A percentile compares a stretch with the other conserved stretches of the same genome.
Conservation (phyloP, 1,140 invertebrate species). For the Drosophila serrata region DNA sequence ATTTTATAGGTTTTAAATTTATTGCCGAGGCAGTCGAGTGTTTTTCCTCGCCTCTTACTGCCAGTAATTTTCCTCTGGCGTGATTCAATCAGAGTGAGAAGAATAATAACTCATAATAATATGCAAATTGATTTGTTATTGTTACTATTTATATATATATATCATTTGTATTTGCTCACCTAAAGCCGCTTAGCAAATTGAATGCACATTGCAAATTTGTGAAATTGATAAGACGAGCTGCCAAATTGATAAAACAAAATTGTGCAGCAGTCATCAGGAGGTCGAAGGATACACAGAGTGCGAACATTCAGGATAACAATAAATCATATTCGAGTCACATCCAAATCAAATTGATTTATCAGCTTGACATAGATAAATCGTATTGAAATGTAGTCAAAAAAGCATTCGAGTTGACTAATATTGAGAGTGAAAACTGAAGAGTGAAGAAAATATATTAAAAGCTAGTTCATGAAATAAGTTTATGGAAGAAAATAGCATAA, state of each 20-base stretch:
- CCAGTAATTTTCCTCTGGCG: slow-evolving; percentile 18
- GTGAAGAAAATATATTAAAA: too few relatives aligned
- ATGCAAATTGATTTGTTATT: slow-evolving; percentile 47
- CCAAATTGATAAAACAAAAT: slow-evolving; percentile 29
- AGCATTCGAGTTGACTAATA: neutral
- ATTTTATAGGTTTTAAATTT: slow-evolving; percentile 37
- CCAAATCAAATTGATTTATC: slow-evolving; percentile 59
- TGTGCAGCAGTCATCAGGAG: slow-evolving; percentile 6
- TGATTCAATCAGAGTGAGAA: slow-evolving; percentile 34
- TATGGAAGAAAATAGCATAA: neutral
- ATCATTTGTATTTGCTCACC: neutral
- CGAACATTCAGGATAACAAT: slow-evolving; percentile 24
- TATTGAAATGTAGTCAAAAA: slow-evolving; percentile 23
- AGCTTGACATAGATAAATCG: slow-evolving; percentile 40
- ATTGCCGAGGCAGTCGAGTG: slow-evolving; percentile 35
- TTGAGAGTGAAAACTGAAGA: neutral
- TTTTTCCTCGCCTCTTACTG: slow-evolving; percentile 9
- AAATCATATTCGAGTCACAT: slow-evolving; percentile 37
- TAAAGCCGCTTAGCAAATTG: slow-evolving; percentile 53
- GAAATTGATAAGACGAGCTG: slow-evolving; percentile 38
- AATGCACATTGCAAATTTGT: slow-evolving; percentile 30
- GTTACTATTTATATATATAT: neutral
- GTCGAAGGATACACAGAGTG: neutral
- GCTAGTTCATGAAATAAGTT: neutral
- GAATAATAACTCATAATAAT: slow-evolving; percentile 32